phyloP scores from a whole-genome alignment of 2,888 invertebrate genomes.

The Drosophila percnosoma region DNA sequence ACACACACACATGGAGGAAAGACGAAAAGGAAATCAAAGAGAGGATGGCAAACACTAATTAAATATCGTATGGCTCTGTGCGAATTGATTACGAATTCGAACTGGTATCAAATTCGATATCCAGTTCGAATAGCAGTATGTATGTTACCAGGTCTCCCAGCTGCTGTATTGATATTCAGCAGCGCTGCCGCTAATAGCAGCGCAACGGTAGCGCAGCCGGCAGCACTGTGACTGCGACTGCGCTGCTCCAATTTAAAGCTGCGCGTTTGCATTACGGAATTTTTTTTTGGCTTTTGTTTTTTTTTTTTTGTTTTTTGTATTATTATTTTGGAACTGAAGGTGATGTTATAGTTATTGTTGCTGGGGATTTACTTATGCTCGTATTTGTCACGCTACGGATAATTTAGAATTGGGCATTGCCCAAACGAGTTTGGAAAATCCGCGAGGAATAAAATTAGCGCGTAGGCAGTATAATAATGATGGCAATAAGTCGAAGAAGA shows the following conservation, averaged over 20 bases:
- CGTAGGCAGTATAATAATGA: constrained; percentile 73
- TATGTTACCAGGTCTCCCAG: constrained; percentile 67
- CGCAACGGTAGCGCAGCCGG: constrained; percentile 38
- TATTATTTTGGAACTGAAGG: constrained; percentile 30
- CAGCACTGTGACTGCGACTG: constrained; percentile 40
- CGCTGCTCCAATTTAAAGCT: constrained; percentile 36
- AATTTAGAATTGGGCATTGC: constrained; percentile 75
- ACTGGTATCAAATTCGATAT: constrained; percentile 41
- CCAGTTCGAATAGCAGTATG: constrained; percentile 20
- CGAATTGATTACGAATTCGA: constrained; percentile 62
- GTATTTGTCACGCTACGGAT: constrained; percentile 66
- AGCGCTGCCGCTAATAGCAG: constrained; percentile 58
- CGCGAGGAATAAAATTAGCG: constrained; percentile 69
- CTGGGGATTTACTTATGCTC: constrained; percentile 5
- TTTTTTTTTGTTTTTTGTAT: constrained; percentile 1
- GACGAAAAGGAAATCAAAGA: constrained; percentile 33
- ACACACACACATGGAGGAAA: constrained; percentile 14
- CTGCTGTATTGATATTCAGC: constrained; percentile 53
- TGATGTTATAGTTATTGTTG: constrained; percentile 12
- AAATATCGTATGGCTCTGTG: constrained; percentile 56
- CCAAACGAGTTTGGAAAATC: constrained; percentile 43
- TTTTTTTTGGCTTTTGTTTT: neutral
- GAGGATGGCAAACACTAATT: constrained; percentile 46
- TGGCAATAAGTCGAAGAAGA: constrained; percentile 9
- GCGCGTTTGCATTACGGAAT: constrained; percentile 62